Percentiles rank a stretch among this genome's conserved stretches.
Conservation (phyloP, 2,797 vertebrate genomes). For the Tarsius wallacei region DNA sequence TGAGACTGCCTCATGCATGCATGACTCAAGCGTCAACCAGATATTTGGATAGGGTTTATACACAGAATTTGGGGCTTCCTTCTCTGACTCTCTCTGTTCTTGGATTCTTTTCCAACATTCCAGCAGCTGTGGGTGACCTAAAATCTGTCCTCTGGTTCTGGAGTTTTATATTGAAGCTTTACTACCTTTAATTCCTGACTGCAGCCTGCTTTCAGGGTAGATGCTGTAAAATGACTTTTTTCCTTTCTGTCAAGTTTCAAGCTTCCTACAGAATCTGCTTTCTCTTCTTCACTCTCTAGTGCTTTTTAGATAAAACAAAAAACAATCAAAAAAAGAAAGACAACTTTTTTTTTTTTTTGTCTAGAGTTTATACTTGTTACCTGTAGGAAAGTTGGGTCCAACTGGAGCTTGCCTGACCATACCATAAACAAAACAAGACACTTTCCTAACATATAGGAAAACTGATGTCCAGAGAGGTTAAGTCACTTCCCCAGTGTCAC, state of each 20-base stretch:
- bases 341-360: neutral
- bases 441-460: slow-evolving; percentile 9
- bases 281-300: neutral
- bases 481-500: neutral
- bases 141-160: neutral
- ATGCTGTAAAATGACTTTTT: neutral
- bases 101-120: neutral
- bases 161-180: neutral
- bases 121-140: neutral
- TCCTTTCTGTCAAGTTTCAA: neutral
- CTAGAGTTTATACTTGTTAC: neutral
- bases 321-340: too few species aligned
- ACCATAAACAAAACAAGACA: neutral
- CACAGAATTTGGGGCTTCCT: neutral
- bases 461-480: neutral
- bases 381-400: neutral
- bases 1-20: neutral
- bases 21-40: neutral
- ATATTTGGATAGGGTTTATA: neutral
- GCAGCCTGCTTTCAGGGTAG: neutral
- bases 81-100: neutral
- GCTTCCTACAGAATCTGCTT: neutral
- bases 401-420: neutral
- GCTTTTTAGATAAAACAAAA: neutral
- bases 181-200: neutral